Base-by-base conservation (phyloP, 2,113 vertebrate genomes). In the Mugil cephalus region DNA sequence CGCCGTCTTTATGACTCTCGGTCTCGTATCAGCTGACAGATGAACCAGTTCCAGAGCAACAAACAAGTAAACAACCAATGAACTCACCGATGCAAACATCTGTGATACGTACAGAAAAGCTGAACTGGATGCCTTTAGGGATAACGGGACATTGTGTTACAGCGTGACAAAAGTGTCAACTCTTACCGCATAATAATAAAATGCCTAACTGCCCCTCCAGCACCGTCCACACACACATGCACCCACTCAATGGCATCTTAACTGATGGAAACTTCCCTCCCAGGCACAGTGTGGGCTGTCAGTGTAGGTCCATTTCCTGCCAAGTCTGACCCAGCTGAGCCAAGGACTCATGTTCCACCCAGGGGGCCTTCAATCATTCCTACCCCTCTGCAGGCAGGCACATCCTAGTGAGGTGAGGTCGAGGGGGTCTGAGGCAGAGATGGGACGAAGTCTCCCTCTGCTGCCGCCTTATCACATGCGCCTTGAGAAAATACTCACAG, bases 381-480 rank as follows among this genome's bases (percentile, higher is more conserved):
- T 64, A 36, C 40, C 78, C 80, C 51, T 30, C 54, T 74, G 66
- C 54, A 76, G n/a, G 51, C 45, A 56, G n/a, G 51, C 45, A 56
- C 53, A 66, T 62, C 0, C 5, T 59, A 70, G 59, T 36, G 75
- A 38, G 54, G 36, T 66, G 71, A 21, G 70, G 45, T n/a, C 54
- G 74, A 18, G 18, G 36, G 47, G 39, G 13, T 50, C 10, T 79
- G 67, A 59, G 46, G 46, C 53, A 69, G 51, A 38, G 24, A 80
- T 67, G 79, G 78, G 53, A 73, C 48, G 38, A 87, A 52, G 86
- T 85, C 86, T 89, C 92, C 91, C 91, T 91, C 93, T 93, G 75
- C 87, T 92, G 92, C 74, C 66, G 38, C 35, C 39, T 66, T 38
- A 24, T 62, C 38, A 51, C 7, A 78, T 51, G 19, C 67, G 17